These are phyloP conservation scores for Sebastes flavidus DNA, from an alignment of 2,797 vertebrate species.

Conservation along the genomic window DNA sequence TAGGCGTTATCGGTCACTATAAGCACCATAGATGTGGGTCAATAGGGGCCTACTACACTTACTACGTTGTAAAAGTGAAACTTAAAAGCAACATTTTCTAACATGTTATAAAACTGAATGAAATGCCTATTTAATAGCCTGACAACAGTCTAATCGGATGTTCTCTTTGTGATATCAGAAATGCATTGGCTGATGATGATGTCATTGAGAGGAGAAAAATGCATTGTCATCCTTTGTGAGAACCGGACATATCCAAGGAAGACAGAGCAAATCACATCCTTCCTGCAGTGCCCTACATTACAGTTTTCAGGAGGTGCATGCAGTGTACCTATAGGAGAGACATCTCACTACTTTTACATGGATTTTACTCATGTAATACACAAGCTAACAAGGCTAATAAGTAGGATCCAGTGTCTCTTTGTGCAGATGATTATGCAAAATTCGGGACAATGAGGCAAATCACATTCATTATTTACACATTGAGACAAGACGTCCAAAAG, in stretches of 20 bases:
- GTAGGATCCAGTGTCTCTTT: background rate
- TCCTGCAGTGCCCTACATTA: background rate
- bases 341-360: background rate
- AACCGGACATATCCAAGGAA: background rate
- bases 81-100: no score
- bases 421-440: background rate
- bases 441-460: background rate
- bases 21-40: no score
- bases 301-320: background rate
- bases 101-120: no score
- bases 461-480: no score
- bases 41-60: no score
- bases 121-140: no score
- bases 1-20: no score
- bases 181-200: background rate
- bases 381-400: background rate
- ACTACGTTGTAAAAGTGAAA: no score
- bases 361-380: background rate
- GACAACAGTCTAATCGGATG: no score
- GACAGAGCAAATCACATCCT: background rate
- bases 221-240: background rate
- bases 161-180: background rate
- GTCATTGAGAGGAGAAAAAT: background rate
- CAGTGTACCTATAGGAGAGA: background rate
- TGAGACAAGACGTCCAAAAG: background rate